Conservation (phyloP, 1,140 invertebrate species). For the Armadillidium nasatum region DNA sequence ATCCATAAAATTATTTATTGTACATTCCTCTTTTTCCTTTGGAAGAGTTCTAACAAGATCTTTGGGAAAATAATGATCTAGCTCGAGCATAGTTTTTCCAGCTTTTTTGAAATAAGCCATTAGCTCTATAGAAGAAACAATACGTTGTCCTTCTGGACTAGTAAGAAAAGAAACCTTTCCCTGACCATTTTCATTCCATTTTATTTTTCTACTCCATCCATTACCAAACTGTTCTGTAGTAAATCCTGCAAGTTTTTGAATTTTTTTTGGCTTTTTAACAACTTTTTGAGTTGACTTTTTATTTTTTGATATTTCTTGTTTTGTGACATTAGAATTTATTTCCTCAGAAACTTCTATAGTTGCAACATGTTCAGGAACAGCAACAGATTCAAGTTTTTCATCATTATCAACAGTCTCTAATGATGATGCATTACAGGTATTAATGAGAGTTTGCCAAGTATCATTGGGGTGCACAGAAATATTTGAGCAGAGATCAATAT, state of each 20-base stretch:
- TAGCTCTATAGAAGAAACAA: slow-evolving; percentile 38
- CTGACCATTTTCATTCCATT: slow-evolving; percentile 40
- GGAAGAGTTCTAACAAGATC: slow-evolving; percentile 1
- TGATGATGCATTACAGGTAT: background rate
- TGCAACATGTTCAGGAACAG: too few relatives aligned
- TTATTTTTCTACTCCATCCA: slow-evolving; percentile 37
- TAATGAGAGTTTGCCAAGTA: background rate
- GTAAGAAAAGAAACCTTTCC: slow-evolving; percentile 37
- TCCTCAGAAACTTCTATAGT: too few relatives aligned
- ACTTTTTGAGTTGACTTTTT: background rate
- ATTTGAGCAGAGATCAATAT: background rate
- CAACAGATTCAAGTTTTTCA: too few relatives aligned
- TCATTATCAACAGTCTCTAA: too few relatives aligned
- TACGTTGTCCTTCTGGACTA: slow-evolving; percentile 37
- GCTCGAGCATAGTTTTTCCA: slow-evolving; percentile 32
- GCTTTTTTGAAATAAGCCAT: slow-evolving; percentile 43
- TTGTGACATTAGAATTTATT: too few relatives aligned
- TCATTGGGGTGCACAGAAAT: background rate
- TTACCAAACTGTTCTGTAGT: slow-evolving; percentile 34
- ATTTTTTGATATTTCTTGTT: too few relatives aligned
- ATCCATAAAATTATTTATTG: background rate
- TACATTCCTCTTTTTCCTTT: background rate
- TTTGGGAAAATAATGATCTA: slow-evolving; percentile 38
- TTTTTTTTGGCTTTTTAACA: background rate
- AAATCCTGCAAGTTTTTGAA: slow-evolving; percentile 10